phyloP scores from a whole-genome alignment of 92 coral and sea anemone genomes.

The Bergia puertoricense region DNA sequence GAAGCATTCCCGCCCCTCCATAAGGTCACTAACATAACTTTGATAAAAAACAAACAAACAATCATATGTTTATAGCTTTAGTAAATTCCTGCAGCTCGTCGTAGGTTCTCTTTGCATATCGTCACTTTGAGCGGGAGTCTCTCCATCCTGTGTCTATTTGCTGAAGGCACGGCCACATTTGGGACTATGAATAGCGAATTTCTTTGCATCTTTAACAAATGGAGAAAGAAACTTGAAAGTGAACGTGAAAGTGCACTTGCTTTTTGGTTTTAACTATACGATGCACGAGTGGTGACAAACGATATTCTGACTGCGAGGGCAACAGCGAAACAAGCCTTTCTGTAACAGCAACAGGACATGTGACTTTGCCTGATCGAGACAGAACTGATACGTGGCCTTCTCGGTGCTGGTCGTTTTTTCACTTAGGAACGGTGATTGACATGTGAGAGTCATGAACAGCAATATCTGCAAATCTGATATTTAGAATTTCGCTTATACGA shows the following conservation, averaged over 20 bases:
- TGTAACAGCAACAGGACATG: no score
- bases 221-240: background rate
- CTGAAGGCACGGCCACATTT: background rate
- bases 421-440: constrained; percentile 10
- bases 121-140: background rate
- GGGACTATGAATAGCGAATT: background rate
- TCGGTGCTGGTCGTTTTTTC: background rate
- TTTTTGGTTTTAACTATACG: constrained; percentile 18
- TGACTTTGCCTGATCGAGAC: background rate
- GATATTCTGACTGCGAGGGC: no score
- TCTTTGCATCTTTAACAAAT: background rate
- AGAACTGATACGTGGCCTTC: constrained; percentile 3
- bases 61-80: background rate
- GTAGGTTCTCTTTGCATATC: background rate
- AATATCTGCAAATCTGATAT: background rate
- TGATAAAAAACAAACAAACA: background rate
- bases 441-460: background rate
- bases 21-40: background rate
- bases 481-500: no score
- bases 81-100: background rate
- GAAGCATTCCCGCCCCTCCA: background rate
- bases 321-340: no score
- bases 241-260: background rate
- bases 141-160: background rate
- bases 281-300: background rate